Evolutionary conservation across 2,888 invertebrate species (phyloP).

Genomic region (Caenorhabditis angaria): DNA sequence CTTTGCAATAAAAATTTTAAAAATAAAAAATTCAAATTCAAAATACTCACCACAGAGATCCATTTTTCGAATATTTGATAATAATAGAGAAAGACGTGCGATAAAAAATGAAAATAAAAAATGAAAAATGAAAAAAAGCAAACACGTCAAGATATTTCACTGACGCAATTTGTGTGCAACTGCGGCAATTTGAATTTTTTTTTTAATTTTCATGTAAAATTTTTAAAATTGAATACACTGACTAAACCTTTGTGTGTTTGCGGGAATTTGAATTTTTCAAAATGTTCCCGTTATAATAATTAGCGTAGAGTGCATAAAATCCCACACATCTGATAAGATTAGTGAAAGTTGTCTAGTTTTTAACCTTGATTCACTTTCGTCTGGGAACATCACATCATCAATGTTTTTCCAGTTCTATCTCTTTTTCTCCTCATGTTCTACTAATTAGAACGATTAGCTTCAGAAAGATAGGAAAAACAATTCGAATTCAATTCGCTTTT

Average conservation of each 20-base stretch:
- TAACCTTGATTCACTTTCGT: neutral
- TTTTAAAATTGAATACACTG: too few species aligned
- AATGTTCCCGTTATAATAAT: too few species aligned
- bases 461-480: neutral
- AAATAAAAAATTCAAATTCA: neutral
- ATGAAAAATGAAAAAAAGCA: too few species aligned
- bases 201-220: too few species aligned
- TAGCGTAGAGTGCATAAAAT: too few species aligned
- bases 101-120: too few species aligned
- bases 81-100: neutral
- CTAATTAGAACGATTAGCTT: neutral
- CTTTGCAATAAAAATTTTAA: neutral
- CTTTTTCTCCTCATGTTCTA: neutral
- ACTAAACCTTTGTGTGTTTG: too few species aligned
- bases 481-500: slow-evolving; percentile 3
- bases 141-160: too few species aligned
- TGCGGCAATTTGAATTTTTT: too few species aligned
- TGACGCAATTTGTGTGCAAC: too few species aligned
- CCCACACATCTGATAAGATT: neutral
- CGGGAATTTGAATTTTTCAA: too few species aligned
- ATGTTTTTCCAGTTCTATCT: neutral
- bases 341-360: neutral
- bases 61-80: neutral
- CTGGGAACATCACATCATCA: neutral
- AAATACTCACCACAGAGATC: neutral